Evolutionary conservation across 2,113 vertebrate species (phyloP), one percentile per base, ranked within the genome.

Genomic region (Circaetus gallicus): DNA sequence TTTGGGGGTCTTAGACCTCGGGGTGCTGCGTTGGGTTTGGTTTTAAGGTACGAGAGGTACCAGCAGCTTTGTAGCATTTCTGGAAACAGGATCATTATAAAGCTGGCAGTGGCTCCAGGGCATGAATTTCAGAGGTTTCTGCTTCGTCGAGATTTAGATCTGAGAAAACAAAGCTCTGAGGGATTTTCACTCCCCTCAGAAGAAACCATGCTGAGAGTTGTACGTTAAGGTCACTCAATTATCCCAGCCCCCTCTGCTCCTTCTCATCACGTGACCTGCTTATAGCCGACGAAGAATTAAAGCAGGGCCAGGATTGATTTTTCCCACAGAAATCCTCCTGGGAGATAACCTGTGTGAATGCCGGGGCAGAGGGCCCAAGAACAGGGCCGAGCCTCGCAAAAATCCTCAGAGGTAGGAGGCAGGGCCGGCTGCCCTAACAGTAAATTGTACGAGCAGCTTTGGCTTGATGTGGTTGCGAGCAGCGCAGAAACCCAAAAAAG

Each of bases 81-180:
- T 2, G 16, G 72, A 69, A 95, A 66, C 47, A 89, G 66, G 29
- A 67, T 84, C 36, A 2, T 93, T 87, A 76, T 78, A 50, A 67
- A 86, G 58, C 62, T 77, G 45, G n/a, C 84, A 66, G 67, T 89
- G 66, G 82, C 84, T 90, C 55, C 77, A 42, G 78, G 96, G 78
- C 84, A 40, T 45, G 67, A 90, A 93, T 96, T 90, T 80, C 88
- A 83, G 95, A 82, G 66, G 42, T 87, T 95, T 93, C 45, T 93
- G 61, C 62, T 86, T 85, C 11, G 1, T 58, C 1, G 21, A 84
- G 73, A 82, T 82, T 95, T 91, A 89, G 83, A 81, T 86, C 83
- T 90, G 77, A 86, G 92, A 95, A 95, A 78, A 74, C 76, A 82
- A 84, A 94, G 61, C 80, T 79, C 59, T 76, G 29, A 95, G 74